Evolutionary conservation across 2,113 vertebrate genomes (phyloP).

Genomic region (Oreochromis spilurus): DNA sequence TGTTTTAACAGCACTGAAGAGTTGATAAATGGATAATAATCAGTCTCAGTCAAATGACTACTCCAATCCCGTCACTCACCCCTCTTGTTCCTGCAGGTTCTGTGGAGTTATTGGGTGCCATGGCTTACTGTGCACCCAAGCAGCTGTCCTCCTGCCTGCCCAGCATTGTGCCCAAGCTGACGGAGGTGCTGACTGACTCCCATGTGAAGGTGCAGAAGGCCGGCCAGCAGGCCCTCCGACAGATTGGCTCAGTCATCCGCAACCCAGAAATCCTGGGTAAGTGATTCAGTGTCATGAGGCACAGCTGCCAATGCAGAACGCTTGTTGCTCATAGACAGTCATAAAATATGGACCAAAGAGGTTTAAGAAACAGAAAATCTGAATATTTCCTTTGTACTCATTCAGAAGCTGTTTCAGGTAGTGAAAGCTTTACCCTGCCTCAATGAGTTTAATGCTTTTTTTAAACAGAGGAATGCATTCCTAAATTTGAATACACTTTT

Average conservation of each 20-base stretch:
- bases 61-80: not conserved
- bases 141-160: constrained; percentile 96
- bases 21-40: not conserved
- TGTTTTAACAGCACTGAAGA: not conserved
- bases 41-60: not conserved
- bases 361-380: not conserved
- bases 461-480: not conserved
- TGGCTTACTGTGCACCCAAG: constrained; percentile 97
- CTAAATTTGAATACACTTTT: not conserved
- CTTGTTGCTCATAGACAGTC: not conserved
- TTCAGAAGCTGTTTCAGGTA: not conserved
- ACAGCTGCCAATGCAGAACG: not conserved
- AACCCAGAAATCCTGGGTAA: constrained; percentile 97
- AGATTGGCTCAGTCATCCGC: constrained; percentile 95
- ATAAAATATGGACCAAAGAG: not conserved
- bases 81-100: constrained; percentile 75
- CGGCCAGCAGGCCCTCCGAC: constrained; percentile 92
- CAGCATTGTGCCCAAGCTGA: constrained; percentile 96
- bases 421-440: not conserved
- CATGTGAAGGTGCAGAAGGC: constrained; percentile 98
- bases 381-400: not conserved
- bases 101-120: constrained; percentile 93
- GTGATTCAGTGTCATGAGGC: not conserved
- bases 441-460: not conserved
- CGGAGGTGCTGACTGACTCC: constrained; percentile 95